Base-by-base conservation (phyloP, 2,797 vertebrate genomes). In the Anomalospiza imberbis region DNA sequence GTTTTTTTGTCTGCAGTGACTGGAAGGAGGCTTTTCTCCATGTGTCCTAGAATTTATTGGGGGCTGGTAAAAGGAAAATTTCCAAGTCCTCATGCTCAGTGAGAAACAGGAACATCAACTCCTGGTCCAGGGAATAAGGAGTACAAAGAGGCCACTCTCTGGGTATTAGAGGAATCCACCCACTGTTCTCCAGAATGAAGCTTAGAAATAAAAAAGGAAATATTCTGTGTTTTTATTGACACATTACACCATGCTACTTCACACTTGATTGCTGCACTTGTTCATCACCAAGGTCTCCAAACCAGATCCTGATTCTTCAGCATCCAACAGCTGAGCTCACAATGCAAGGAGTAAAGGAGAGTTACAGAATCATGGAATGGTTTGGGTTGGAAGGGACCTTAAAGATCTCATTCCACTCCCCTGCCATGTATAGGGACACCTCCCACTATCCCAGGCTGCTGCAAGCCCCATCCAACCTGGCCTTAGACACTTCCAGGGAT, bases 391-490 rank as follows among this genome's bases (percentile, higher is more conserved):
- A 65, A 71, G 34, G 28, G 6, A 36, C 47, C 7, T 54, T 63
- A 45, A 45, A 45, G 8, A 3, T 22, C 24, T 10, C 0, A 9
- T 70, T 19, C 44, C 38, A 22, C 2, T 13, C 3, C 17, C 24
- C 17, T 76, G 13, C 17, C 22, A 17, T 12, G 26, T 2, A 1
- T 2, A n/a, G 16, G 13, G 42, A 44, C 36, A 57, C 17, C 11
- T 89, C 0, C 14, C 57, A 76, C 26, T 3, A 1, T 5, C 12
- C 44, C 57, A 83, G 44, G 7, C 0, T 63, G 28, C 20, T 63
- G 44, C n/a, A 36, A 82, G 36, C 13, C 16, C 11, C 0, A 0
- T 44, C 48, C 36, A 76, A 1, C 42, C 54, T 68, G 70, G 22
- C 34, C 32, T n/a, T 70, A 45, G 14, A 5, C 17, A 45, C 7